phyloP scores from a whole-genome alignment of 2,888 invertebrate genomes.

The Thysanoteuthis rhombus region DNA sequence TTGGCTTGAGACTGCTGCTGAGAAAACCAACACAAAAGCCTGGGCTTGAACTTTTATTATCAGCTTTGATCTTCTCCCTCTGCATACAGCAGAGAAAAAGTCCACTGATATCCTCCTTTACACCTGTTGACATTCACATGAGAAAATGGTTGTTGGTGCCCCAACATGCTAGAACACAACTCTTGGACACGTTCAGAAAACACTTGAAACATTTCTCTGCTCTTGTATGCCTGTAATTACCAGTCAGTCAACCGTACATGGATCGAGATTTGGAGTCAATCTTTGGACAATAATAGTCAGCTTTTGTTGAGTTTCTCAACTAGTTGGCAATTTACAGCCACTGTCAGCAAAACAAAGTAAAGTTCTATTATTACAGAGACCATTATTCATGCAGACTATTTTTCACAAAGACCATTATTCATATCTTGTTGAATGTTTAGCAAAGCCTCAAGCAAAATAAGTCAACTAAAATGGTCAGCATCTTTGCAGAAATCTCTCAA shows the following conservation, averaged over 20 bases:
- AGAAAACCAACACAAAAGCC: background rate
- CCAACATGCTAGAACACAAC: background rate
- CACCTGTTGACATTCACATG: background rate
- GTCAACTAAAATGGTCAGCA: background rate
- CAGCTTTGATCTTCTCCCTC: background rate
- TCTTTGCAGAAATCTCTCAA: too few species aligned
- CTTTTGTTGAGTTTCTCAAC: background rate
- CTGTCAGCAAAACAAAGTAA: background rate
- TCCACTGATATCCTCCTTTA: background rate
- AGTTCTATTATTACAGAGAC: background rate
- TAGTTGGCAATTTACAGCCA: background rate
- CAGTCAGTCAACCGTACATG: background rate
- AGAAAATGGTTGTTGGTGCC: background rate
- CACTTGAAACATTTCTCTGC: background rate
- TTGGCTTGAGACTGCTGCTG: background rate
- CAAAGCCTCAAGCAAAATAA: background rate
- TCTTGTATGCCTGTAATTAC: background rate
- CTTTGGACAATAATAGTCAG: background rate
- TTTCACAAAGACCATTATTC: too few species aligned
- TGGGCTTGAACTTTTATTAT: background rate
- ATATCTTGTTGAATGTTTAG: background rate
- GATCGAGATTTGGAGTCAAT: background rate
- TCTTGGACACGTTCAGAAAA: background rate
- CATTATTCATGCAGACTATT: too few species aligned
- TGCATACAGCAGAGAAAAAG: background rate